Evolutionary conservation across 2,888 invertebrate genomes (phyloP), one percentile per base, ranked within the genome.

Genomic region (Dusona sp.): DNA sequence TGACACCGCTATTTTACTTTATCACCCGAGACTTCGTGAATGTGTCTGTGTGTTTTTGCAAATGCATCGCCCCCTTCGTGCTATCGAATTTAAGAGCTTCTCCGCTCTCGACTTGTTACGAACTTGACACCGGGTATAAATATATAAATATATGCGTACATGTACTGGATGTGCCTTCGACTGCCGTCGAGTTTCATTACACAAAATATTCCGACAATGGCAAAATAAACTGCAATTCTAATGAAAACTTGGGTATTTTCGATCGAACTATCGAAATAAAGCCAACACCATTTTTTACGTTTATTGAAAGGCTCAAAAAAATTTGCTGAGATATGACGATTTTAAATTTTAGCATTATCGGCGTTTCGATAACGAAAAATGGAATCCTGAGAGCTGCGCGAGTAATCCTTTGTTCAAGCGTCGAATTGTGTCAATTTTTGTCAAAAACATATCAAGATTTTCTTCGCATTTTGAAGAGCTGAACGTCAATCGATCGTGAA

Each of bases 101-200:
- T 75, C 25, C 33, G 36, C 36, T 38, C 73, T 54, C 73, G 13
- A 38, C 38, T 77, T 38, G 13, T 48, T 36, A 64, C n/a, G 72
- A 88, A 87, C 87, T 87, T 75, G 87, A 87, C 88, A 88, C 87
- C 88, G 87, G 85, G 87, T 85, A 75, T 74, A 75, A 67, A 65
- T 16, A 65, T 11, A 45, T 68, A 22, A 25, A 48, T 9, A 70
- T 22, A 25, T 68, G 4, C 16, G 38, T 38, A 38, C 38, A 25
- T 19, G 19, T 45, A 29, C 8, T 13, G 61, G 16, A 6, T 61
- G 29, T 61, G 29, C 7, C 29, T 16, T 29, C 29, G 29, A 11
- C n/a, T 8, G 1, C n/a, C n/a, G 8, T 0, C 22, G 57, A 61
- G 13, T 29, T 61, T 61, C 29, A 8, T 61, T 61, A 13, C 7